These are phyloP conservation scores for Egretta garzetta DNA, from an alignment of 2,113 vertebrate genomes.

Conservation along the genomic window DNA sequence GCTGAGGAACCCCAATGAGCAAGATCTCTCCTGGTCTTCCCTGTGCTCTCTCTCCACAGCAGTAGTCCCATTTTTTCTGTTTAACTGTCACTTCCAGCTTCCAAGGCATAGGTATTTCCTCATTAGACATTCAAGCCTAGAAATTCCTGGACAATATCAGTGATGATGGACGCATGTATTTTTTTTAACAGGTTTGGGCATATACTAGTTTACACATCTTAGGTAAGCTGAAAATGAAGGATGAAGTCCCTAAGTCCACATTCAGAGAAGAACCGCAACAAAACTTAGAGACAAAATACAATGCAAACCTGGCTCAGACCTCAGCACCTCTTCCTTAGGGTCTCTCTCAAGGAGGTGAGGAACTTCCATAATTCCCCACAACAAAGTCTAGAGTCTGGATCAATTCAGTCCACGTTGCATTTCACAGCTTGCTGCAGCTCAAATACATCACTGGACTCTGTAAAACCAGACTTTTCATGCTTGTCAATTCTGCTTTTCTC, in stretches of 20 bases:
- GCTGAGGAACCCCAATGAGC: background rate
- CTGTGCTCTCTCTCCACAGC: background rate
- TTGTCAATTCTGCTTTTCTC: background rate
- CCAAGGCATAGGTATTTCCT: background rate
- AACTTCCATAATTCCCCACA: background rate
- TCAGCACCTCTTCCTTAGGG: background rate
- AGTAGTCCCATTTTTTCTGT: background rate
- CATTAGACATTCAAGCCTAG: background rate
- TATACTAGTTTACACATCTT: too few relatives aligned
- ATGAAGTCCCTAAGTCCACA: background rate
- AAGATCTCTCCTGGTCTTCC: background rate
- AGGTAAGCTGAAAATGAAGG: background rate
- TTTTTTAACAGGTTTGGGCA: background rate
- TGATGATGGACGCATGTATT: accelerated
- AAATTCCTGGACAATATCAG: background rate
- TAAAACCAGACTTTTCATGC: background rate
- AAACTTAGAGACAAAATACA: background rate
- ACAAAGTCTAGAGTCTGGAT: background rate
- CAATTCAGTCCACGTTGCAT: background rate
- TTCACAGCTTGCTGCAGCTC: background rate
- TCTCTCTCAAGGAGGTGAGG: background rate
- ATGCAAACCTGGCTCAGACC: background rate
- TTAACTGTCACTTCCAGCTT: background rate
- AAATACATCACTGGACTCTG: background rate
- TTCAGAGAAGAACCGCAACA: background rate